Evolutionary conservation across 2,113 vertebrate genomes (phyloP), one percentile per base, ranked within the genome.

Genomic region (Boulengeromyrus knoepffleri): DNA sequence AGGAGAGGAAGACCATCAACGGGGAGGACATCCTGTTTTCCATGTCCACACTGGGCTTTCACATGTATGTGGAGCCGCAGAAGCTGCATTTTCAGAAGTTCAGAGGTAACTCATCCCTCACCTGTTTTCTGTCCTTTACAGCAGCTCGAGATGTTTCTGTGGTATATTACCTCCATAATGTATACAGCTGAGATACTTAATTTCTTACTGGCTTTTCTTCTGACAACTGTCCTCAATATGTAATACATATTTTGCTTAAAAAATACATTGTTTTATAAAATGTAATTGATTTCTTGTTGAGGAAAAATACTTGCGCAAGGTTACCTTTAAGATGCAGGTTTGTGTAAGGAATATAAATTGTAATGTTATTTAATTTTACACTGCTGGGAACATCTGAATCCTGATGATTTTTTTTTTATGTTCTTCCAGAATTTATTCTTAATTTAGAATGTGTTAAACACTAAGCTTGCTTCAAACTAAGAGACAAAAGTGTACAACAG

Each of bases 61-160:
- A 99, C 94, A 99, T 98, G 93, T 99, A 99, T 0, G 98, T 99
- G 94, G 98, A 99, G 91, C 98, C 98, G 3, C 95, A 99, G 92
- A 99, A 99, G 92, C 94, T 99, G 49, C 99, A 99, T 94, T 96
- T 99, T 93, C 99, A 99, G 91, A 99, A 99, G 92, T 99, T 99
- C 95, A 95, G 99, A 97, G 99, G 2, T 58, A 58, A 9, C 56
- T 58, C 56, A n/a, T 58, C 24, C 24, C 7, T n/a, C 56, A n/a
- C 21, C 24, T 24, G 56, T 9, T 58, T 58, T n/a, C 21, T n/a
- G 56, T 58, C 56, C 56, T 58, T 58, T 58, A n/a, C 56, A 58
- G 56, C 21, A 24, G 24, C 56, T 58, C 0, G 0, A 9, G 24
- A 58, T 8, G 56, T 24, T n/a, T 56, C 53, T 58, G 56, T 58